These are phyloP conservation scores for Alectura lathami DNA, from an alignment of 2,113 vertebrate genomes.

Conservation along the genomic window DNA sequence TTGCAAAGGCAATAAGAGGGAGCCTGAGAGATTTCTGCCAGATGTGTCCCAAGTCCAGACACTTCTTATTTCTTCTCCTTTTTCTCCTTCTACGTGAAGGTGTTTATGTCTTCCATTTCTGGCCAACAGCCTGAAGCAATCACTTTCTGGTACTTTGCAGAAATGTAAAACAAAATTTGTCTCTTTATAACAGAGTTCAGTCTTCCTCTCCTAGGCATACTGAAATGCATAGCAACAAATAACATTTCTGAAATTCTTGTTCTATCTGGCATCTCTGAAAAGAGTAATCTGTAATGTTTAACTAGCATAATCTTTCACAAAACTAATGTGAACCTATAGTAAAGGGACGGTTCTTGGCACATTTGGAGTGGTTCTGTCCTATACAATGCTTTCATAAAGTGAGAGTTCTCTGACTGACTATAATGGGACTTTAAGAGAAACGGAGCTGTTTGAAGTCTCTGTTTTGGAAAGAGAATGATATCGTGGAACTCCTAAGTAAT, in stretches of 20 bases:
- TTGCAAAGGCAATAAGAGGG: not conserved
- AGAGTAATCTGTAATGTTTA: not conserved
- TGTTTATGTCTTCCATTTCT: not conserved
- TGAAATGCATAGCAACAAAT: not conserved
- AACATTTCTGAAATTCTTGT: not conserved
- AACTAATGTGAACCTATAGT: not conserved
- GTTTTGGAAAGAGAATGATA: not conserved
- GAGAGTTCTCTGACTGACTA: not conserved
- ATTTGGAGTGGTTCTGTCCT: not conserved
- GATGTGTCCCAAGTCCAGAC: not conserved
- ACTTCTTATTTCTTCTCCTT: not conserved
- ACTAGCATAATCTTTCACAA: not conserved
- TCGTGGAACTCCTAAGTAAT: not conserved
- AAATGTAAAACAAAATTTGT: not conserved
- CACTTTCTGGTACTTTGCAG: not conserved
- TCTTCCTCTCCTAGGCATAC: not conserved
- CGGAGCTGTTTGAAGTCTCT: not conserved
- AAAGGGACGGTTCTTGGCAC: not conserved
- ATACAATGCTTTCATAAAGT: not conserved
- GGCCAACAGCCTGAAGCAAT: not conserved
- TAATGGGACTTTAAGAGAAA: not conserved
- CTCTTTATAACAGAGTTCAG: not conserved
- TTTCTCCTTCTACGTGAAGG: not conserved
- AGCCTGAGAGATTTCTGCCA: not conserved
- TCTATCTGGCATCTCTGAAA: not conserved